Conservation (phyloP, 2,113 vertebrate species). For the Physeter macrocephalus region DNA sequence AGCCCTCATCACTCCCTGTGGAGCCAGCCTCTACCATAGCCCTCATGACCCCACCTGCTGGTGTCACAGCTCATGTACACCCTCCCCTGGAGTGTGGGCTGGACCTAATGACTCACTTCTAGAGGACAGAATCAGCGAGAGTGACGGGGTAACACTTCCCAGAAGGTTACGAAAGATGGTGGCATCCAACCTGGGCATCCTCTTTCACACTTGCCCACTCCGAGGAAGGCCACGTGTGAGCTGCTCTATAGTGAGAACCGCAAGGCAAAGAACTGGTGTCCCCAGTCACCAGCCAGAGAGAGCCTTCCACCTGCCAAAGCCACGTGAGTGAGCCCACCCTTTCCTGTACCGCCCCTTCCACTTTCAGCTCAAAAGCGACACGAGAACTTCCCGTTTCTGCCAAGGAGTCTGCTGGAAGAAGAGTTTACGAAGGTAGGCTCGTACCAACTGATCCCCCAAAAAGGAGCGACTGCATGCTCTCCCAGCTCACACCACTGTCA, state of each 20-base stretch:
- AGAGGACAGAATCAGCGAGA: neutral
- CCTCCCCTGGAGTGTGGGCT: neutral
- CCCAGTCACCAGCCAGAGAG: neutral
- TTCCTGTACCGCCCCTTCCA: neutral
- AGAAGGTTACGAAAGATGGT: neutral
- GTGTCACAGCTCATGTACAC: neutral
- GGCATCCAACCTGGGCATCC: neutral
- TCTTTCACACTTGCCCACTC: neutral
- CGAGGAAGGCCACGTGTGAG: neutral
- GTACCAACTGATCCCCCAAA: neutral
- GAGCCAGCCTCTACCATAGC: neutral
- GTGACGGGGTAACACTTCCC: neutral
- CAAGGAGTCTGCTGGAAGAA: neutral
- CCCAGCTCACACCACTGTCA: neutral
- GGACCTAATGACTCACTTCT: neutral
- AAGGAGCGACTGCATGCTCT: rapidly evolving
- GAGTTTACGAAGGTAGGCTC: neutral
- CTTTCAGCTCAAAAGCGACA: neutral
- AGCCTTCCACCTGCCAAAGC: neutral
- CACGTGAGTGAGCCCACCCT: neutral
- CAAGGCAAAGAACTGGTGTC: neutral
- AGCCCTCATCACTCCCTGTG: neutral
- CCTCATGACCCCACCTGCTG: neutral
- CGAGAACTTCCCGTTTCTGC: neutral
- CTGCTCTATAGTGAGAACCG: no score